A percentile compares a stretch with the other conserved stretches of the same genome.
Conservation (phyloP, 2,888 invertebrate species). For the Venusia cambrica region DNA sequence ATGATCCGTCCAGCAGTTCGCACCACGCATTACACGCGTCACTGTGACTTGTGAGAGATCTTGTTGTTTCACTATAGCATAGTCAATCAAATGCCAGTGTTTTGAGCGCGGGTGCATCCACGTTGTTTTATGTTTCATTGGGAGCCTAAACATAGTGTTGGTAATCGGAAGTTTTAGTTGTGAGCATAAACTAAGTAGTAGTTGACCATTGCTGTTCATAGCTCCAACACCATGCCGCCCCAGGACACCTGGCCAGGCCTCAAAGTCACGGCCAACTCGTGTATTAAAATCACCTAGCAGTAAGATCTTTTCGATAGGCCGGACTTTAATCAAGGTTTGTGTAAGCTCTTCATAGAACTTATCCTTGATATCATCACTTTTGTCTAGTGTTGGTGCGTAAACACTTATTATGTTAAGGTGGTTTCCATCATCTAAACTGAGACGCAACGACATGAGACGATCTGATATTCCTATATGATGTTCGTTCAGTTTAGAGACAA, state of each 20-base stretch:
- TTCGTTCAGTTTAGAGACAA: conserved; percentile 15
- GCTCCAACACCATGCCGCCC: conserved; percentile 33
- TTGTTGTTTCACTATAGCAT: neutral
- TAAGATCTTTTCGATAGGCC: conserved; percentile 3
- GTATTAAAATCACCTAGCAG: conserved; percentile 15
- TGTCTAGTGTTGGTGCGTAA: conserved; percentile 32
- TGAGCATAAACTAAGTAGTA: conserved; percentile 29
- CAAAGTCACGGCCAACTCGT: conserved; percentile 11
- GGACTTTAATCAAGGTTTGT: conserved; percentile 1
- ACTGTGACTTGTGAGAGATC: neutral
- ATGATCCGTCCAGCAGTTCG: neutral
- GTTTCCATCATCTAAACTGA: conserved; percentile 22
- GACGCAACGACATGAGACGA: neutral
- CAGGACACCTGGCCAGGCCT: conserved; percentile 26
- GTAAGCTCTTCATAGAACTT: conserved; percentile 30
- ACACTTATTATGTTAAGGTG: conserved; percentile 33
- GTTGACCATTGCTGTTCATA: conserved; percentile 32
- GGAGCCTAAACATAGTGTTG: conserved; percentile 32
- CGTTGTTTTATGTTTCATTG: conserved; percentile 31
- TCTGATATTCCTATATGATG: conserved; percentile 7
- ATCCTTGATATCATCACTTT: conserved; percentile 25
- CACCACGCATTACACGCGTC: neutral
- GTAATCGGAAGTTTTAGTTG: conserved; percentile 26
- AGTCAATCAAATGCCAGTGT: conserved; percentile 18
- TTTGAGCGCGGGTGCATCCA: conserved; percentile 31